Percentiles rank a stretch among this genome's conserved stretches.
phyloP scores from a whole-genome alignment of 92 coral and sea anemone genomes.

The Hydrozoanthus gracilis region DNA sequence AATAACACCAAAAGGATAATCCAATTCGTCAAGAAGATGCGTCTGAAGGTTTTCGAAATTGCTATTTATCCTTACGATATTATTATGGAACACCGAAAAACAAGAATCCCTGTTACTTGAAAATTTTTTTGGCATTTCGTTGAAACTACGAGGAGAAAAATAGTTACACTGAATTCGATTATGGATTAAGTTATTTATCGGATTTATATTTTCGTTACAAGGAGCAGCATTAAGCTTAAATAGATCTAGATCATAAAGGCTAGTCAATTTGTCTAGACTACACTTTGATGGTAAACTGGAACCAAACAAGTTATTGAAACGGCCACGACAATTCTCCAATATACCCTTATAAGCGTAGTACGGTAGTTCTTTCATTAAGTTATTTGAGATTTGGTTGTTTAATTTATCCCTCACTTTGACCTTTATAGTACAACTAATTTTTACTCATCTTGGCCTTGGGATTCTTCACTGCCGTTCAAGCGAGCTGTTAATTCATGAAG shows the following conservation, averaged over 20 bases:
- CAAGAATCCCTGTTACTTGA: constrained; percentile 10
- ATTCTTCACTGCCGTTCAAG: constrained; percentile 1
- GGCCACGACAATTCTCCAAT: constrained; percentile 4
- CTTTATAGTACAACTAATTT: constrained; percentile 2
- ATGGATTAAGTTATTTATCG: not conserved
- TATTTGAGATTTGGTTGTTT: not conserved
- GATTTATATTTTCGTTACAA: not conserved
- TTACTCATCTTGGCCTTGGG: constrained; percentile 25
- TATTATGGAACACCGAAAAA: constrained; percentile 42
- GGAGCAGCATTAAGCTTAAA: not conserved
- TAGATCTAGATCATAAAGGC: constrained; percentile 1
- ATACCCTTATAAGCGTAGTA: not conserved
- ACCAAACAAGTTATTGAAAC: not conserved
- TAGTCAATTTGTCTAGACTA: constrained; percentile 15
- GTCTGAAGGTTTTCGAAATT: constrained; percentile 16
- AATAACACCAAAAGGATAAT: constrained; percentile 27
- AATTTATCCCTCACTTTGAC: not conserved
- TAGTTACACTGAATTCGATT: too few species aligned
- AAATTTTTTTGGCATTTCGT: not conserved
- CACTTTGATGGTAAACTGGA: not conserved
- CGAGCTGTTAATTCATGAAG: constrained; percentile 5
- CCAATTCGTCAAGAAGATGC: constrained; percentile 10
- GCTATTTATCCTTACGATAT: constrained; percentile 17
- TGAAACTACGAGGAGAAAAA: too few species aligned
- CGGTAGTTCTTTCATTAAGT: constrained; percentile 9